Conservation (phyloP, 2,113 vertebrate genomes). For the Phodopus roborovskii region DNA sequence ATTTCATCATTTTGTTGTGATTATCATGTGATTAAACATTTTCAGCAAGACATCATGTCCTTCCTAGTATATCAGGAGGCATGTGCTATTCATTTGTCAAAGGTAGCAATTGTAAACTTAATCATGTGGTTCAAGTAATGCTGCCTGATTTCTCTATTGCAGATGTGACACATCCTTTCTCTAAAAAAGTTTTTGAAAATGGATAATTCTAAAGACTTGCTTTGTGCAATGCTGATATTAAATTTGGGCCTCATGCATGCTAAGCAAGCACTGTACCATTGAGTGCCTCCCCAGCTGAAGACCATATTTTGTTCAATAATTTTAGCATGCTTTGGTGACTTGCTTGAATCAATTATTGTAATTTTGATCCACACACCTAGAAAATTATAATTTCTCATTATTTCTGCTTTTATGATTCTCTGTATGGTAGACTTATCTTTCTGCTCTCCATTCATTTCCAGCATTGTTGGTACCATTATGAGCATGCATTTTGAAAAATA, state of each 20-base stretch:
- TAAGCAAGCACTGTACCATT: not conserved
- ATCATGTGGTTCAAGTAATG: constrained; percentile 48
- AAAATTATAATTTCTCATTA: constrained; percentile 44
- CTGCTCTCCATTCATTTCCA: not conserved
- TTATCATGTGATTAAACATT: constrained; percentile 54
- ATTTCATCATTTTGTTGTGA: constrained; percentile 21
- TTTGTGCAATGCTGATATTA: not conserved
- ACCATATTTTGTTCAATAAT: constrained; percentile 33
- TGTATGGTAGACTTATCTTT: not conserved
- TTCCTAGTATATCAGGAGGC: not conserved
- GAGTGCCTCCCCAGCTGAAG: not conserved
- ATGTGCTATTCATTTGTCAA: constrained; percentile 43
- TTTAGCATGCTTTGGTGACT: constrained; percentile 41
- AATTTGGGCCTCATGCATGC: not conserved
- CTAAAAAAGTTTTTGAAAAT: constrained; percentile 44
- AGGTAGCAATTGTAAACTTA: constrained; percentile 6
- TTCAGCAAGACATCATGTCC: not conserved
- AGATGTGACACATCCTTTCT: not conserved
- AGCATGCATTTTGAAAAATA: constrained; percentile 1
- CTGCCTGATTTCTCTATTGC: constrained; percentile 1
- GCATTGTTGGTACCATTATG: not conserved
- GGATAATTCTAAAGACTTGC: constrained; percentile 2
- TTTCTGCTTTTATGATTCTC: constrained; percentile 34
- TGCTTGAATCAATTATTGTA: constrained; percentile 10
- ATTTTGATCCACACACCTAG: not conserved